phyloP scores from a whole-genome alignment of 2,888 invertebrate species.

The Helobdella robusta region DNA sequence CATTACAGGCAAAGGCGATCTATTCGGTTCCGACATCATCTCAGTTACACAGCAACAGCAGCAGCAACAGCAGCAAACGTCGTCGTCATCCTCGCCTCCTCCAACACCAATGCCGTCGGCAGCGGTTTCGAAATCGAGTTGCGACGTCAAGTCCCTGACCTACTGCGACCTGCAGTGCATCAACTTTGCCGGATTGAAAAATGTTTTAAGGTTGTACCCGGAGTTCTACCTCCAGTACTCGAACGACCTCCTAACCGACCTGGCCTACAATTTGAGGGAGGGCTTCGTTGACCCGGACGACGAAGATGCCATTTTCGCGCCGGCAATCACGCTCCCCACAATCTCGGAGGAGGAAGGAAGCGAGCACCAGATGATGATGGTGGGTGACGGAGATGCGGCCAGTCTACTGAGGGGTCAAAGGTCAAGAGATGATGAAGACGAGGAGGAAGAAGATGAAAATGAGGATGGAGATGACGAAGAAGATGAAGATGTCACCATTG shows the following conservation, averaged over 20 bases:
- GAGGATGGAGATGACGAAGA: neutral
- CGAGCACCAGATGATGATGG: neutral
- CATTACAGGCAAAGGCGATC: conserved; percentile 76
- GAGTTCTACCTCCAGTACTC: conserved; percentile 62
- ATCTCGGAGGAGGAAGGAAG: conserved; percentile 13
- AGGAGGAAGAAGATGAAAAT: neutral
- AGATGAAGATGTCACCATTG: neutral
- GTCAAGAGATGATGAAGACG: too few relatives aligned
- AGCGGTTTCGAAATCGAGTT: conserved; percentile 65
- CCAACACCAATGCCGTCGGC: too few relatives aligned
- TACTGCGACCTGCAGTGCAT: conserved; percentile 93
- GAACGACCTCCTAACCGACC: conserved; percentile 56
- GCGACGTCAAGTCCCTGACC: conserved; percentile 85
- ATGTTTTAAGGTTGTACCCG: conserved; percentile 63
- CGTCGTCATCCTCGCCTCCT: too few relatives aligned
- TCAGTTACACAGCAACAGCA: conserved; percentile 54
- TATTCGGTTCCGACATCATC: conserved; percentile 63
- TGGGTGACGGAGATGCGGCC: neutral
- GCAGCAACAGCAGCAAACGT: too few relatives aligned
- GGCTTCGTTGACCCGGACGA: conserved; percentile 82
- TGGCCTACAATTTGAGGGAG: conserved; percentile 84
- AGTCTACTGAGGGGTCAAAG: too few relatives aligned
- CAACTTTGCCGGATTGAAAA: conserved; percentile 64
- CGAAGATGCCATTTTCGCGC: conserved; percentile 39
- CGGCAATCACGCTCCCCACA: conserved; percentile 21